Evolutionary conservation across 2,113 vertebrate genomes (phyloP).

Genomic region (Ammodytes marinus): DNA sequence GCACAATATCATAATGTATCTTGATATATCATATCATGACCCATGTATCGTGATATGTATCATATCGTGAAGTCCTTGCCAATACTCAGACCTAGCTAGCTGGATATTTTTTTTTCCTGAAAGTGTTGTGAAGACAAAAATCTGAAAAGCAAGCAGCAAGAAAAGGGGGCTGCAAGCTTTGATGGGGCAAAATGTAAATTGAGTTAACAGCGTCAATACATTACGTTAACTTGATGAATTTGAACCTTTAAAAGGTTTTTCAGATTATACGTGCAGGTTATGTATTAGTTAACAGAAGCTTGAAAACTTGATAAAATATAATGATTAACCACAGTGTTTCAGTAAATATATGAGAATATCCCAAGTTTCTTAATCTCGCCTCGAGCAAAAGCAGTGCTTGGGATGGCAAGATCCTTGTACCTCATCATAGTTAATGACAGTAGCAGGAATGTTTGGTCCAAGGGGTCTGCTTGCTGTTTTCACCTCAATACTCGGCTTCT

Average conservation of each 20-base stretch:
- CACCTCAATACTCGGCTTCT: conserved; percentile 81
- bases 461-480: conserved; percentile 83
- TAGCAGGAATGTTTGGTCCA: conserved; percentile 84
- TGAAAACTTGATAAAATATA: conserved; percentile 53
- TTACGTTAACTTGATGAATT: conserved; percentile 22
- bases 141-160: conserved; percentile 7
- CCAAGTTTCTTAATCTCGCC: conserved; percentile 9
- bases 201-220: neutral
- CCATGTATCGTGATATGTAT: no score
- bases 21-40: no score
- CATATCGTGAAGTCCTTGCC: no score
- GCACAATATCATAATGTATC: no score
- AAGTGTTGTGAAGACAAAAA: neutral
- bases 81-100: no score
- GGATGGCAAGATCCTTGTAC: conserved; percentile 76
- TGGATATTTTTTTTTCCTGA: neutral
- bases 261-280: conserved; percentile 55
- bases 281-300: conserved; percentile 63
- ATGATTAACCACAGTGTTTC: conserved; percentile 24
- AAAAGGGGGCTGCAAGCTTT: conserved; percentile 22
- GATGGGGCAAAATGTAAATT: conserved; percentile 2
- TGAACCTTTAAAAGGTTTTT: neutral
- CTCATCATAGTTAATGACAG: conserved; percentile 86
- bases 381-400: conserved; percentile 74
- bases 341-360: conserved; percentile 29